These are phyloP conservation scores for Mactra quadrangularis DNA, from an alignment of 1,140 invertebrate genomes.

Conservation along the genomic window DNA sequence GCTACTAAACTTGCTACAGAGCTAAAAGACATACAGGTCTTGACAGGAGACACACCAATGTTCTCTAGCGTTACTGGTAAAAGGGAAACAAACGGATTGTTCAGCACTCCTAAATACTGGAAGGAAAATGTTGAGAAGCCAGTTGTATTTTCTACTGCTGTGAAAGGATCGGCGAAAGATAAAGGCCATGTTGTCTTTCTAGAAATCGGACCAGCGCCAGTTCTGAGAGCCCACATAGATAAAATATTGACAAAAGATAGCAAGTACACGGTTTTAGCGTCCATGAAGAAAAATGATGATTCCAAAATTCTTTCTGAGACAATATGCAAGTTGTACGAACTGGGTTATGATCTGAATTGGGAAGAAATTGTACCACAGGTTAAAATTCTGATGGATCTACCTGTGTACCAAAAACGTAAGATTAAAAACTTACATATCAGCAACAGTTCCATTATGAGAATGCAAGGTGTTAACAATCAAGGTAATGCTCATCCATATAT, in stretches of 20 bases:
- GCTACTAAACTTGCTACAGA: not conserved
- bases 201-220: slow-evolving; percentile 65
- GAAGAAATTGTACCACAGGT: slow-evolving; percentile 14
- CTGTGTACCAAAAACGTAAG: slow-evolving; percentile 19
- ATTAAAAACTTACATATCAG: not conserved
- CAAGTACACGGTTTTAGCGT: slow-evolving; percentile 22
- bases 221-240: slow-evolving; percentile 48
- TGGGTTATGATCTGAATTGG: slow-evolving; percentile 59
- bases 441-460: not conserved
- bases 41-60: slow-evolving; percentile 6
- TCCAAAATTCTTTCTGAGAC: slow-evolving; percentile 29
- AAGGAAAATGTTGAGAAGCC: slow-evolving; percentile 48
- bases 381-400: slow-evolving; percentile 1
- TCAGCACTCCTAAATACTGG: slow-evolving; percentile 56
- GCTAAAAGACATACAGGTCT: slow-evolving; percentile 12
- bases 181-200: slow-evolving; percentile 60
- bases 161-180: slow-evolving; percentile 1
- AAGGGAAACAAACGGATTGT: not conserved
- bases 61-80: slow-evolving; percentile 57
- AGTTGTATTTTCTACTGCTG: slow-evolving; percentile 51
- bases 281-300: slow-evolving; percentile 39
- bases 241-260: slow-evolving; percentile 32
- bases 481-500: slow-evolving; percentile 43
- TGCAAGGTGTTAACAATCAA: not conserved
- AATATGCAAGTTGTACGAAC: slow-evolving; percentile 56